phyloP scores from a whole-genome alignment of 2,797 vertebrate genomes.

The Tachyglossus aculeatus region DNA sequence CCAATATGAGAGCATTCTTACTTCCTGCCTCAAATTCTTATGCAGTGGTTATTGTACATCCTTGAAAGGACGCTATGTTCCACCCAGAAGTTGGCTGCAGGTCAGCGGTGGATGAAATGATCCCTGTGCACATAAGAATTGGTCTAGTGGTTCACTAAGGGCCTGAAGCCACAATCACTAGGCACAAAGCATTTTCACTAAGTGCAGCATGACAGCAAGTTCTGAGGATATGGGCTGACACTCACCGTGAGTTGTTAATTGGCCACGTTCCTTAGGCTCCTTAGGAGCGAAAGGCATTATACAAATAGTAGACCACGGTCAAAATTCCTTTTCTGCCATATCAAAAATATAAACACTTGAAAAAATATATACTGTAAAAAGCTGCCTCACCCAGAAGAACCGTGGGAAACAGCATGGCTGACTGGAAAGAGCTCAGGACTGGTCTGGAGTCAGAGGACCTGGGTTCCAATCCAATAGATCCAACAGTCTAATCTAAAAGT shows the following conservation, averaged over 20 bases:
- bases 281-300: background rate
- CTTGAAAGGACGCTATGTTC: slow-evolving; percentile 2
- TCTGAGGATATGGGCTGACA: background rate
- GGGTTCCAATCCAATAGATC: too few species aligned
- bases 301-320: background rate
- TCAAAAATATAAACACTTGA: too few species aligned
- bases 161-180: background rate
- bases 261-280: background rate
- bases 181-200: background rate
- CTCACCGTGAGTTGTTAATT: too few species aligned
- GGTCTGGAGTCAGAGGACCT: too few species aligned
- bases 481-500: too few species aligned
- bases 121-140: background rate
- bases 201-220: slow-evolving; percentile 7
- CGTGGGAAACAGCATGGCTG: too few species aligned
- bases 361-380: too few species aligned
- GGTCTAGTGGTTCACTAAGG: slow-evolving; percentile 9
- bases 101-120: background rate
- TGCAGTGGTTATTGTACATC: background rate
- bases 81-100: background rate
- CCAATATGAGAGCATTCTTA: slow-evolving; percentile 8
- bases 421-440: too few species aligned
- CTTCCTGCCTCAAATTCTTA: slow-evolving; percentile 17
- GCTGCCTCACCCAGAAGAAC: too few species aligned
- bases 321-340: background rate